A percentile compares a stretch with the other conserved stretches of the same genome.
Evolutionary conservation across 2,797 vertebrate genomes (phyloP).

Genomic region (Synaphobranchus kaupii): DNA sequence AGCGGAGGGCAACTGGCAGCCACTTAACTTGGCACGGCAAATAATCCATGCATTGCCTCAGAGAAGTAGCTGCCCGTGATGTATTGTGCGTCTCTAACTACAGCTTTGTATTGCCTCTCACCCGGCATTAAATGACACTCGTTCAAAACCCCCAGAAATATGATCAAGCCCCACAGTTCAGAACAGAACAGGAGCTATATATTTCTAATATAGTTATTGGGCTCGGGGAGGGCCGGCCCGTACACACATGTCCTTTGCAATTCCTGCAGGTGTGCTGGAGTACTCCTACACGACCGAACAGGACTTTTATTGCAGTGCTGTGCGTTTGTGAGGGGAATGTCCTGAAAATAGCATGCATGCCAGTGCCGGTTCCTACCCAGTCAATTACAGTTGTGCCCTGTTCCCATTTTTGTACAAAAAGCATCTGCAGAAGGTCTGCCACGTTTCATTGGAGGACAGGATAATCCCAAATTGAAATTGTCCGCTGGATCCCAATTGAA

Average conservation of each 20-base stretch:
- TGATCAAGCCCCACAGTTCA: conserved; percentile 42
- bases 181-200: conserved; percentile 36
- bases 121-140: conserved; percentile 27
- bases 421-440: neutral
- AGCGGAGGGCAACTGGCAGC: conserved; percentile 60
- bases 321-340: neutral
- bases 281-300: neutral
- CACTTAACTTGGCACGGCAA: conserved; percentile 67
- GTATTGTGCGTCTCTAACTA: conserved; percentile 64
- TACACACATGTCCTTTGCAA: neutral
- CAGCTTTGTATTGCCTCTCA: conserved; percentile 42
- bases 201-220: conserved; percentile 40
- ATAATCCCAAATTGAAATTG: neutral
- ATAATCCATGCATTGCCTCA: conserved; percentile 58
- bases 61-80: conserved; percentile 59
- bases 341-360: neutral
- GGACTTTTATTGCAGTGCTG: neutral
- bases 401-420: neutral
- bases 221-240: neutral
- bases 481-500: neutral
- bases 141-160: conserved; percentile 32
- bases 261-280: neutral
- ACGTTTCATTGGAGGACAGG: neutral
- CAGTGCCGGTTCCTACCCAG: neutral
- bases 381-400: neutral